These are phyloP conservation scores for Emydoidea blandingii DNA, from an alignment of 2,797 vertebrate species.

Conservation along the genomic window DNA sequence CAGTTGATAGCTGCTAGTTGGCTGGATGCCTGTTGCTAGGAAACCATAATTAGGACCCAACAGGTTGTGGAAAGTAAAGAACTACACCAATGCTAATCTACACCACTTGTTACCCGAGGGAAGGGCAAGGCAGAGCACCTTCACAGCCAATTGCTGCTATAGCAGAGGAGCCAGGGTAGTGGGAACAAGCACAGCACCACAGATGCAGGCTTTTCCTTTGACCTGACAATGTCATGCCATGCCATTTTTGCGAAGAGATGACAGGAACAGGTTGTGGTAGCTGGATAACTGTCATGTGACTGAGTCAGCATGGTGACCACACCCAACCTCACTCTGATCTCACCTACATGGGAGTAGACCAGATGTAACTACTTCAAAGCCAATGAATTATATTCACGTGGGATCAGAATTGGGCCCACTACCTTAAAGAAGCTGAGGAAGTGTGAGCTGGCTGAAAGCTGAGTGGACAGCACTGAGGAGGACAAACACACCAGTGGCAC, in stretches of 20 bases:
- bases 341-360: not conserved
- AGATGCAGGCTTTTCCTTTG: not conserved
- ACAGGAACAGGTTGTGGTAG: not conserved
- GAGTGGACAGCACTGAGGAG: not conserved
- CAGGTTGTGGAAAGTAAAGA: not conserved
- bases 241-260: not conserved
- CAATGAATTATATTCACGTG: not conserved
- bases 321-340: not conserved
- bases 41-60: conserved; percentile 12
- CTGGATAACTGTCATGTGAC: not conserved
- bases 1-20: not conserved
- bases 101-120: not conserved
- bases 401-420: not conserved
- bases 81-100: not conserved
- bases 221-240: not conserved
- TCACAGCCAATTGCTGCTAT: not conserved
- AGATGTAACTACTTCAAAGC: not conserved
- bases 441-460: not conserved
- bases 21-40: not conserved
- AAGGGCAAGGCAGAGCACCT: not conserved
- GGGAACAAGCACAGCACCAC: not conserved
- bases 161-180: not conserved
- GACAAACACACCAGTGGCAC: not conserved
- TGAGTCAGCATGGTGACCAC: not conserved
- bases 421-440: not conserved